These are phyloP conservation scores for Drosophila pseudotalamancana DNA, from an alignment of 2,888 invertebrate genomes.

Conservation along the genomic window DNA sequence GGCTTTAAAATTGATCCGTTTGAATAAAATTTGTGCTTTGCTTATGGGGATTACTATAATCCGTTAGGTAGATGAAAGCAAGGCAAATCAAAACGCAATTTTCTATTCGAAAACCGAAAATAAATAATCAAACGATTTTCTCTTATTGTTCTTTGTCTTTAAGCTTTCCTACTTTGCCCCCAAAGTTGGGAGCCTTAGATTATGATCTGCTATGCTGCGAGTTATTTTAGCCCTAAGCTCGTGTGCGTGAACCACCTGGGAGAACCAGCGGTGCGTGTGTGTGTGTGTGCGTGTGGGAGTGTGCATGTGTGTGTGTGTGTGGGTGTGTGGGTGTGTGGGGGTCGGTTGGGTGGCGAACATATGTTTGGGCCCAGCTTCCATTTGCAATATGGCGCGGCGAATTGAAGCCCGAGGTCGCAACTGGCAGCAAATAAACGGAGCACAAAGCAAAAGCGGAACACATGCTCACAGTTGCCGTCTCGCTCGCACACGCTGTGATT, in stretches of 20 bases:
- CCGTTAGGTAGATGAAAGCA: no score
- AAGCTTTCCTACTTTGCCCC: no score
- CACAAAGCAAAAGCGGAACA: slow-evolving; percentile 15
- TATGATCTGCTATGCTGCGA: not conserved
- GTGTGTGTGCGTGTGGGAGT: not conserved
- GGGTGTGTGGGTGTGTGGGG: not conserved
- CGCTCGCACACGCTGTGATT: not conserved
- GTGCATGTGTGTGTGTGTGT: not conserved
- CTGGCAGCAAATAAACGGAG: slow-evolving; percentile 51
- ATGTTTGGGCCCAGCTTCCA: slow-evolving; percentile 68
- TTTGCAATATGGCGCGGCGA: slow-evolving; percentile 65
- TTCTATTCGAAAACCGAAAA: no score
- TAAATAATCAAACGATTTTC: no score
- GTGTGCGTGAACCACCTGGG: not conserved
- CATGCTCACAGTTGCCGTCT: slow-evolving; percentile 6
- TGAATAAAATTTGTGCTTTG: no score
- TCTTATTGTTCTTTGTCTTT: no score
- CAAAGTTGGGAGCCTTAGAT: no score
- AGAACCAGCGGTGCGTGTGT: no score
- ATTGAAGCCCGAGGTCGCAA: slow-evolving; percentile 19
- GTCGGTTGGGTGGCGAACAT: slow-evolving; percentile 62
- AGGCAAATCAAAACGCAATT: no score
- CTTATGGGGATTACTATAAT: no score
- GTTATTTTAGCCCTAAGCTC: not conserved
- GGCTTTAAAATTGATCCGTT: no score